phyloP scores from a whole-genome alignment of 2,888 invertebrate species.

The Hipparchia semele region DNA sequence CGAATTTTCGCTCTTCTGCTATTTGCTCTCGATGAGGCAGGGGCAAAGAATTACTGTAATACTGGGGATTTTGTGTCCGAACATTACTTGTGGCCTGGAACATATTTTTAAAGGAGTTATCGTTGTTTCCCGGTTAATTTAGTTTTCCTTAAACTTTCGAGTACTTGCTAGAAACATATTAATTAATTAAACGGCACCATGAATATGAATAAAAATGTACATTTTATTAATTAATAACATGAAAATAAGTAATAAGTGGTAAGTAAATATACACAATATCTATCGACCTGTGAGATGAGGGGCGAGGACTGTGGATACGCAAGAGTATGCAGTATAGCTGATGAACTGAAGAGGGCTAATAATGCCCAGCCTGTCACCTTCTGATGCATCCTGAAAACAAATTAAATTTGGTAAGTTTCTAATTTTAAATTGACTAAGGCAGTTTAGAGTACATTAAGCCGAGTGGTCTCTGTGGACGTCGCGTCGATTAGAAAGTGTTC shows the following conservation, averaged over 20 bases:
- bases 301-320: constrained; percentile 84
- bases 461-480: constrained; percentile 57
- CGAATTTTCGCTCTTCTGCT: constrained; percentile 89
- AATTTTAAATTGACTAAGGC: not conserved
- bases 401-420: constrained; percentile 7
- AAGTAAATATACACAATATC: constrained; percentile 5
- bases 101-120: constrained; percentile 19
- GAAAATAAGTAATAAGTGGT: not conserved
- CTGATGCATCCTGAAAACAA: constrained; percentile 83
- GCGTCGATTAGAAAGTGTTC: constrained; percentile 76
- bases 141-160: not conserved
- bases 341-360: constrained; percentile 86
- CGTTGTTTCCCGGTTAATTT: not conserved
- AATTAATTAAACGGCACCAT: no score
- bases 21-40: constrained; percentile 63
- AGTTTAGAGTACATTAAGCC: constrained; percentile 8
- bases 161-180: not conserved
- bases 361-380: constrained; percentile 87
- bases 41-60: constrained; percentile 75
- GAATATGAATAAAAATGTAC: not conserved
- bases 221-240: not conserved
- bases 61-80: constrained; percentile 73
- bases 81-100: constrained; percentile 77
- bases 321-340: constrained; percentile 85
- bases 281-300: constrained; percentile 75